Conservation (phyloP, 2,888 invertebrate species). For the Melanostoma mellinum region DNA sequence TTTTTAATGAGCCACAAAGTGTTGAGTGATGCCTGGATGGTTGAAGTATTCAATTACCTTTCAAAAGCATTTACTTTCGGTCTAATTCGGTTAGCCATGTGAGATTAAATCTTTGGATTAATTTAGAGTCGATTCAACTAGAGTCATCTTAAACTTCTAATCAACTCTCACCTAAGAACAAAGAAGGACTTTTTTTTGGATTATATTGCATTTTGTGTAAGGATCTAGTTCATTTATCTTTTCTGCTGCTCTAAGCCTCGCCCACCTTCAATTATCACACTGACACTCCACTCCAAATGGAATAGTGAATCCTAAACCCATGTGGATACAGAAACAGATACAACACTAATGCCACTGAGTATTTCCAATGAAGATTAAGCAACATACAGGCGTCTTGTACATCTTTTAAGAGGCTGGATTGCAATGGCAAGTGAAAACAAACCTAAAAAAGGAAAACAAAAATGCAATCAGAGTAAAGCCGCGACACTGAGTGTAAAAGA, state of each 20-base stretch:
- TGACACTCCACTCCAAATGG: constrained; percentile 37
- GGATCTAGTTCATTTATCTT: background rate
- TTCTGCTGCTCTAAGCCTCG: constrained; percentile 38
- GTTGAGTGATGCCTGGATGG: background rate
- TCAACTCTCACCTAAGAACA: too few species aligned
- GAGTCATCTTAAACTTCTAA: too few species aligned
- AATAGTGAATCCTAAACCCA: constrained; percentile 51
- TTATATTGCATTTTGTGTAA: background rate
- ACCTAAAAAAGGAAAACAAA: constrained; percentile 29
- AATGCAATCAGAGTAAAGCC: constrained; percentile 19
- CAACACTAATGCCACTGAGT: constrained; percentile 31
- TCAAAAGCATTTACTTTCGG: too few species aligned
- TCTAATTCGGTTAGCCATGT: too few species aligned
- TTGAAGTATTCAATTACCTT: too few species aligned
- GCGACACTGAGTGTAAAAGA: background rate
- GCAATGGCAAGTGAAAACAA: constrained; percentile 24
- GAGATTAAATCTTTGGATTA: too few species aligned
- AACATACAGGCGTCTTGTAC: constrained; percentile 11
- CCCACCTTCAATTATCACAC: constrained; percentile 62
- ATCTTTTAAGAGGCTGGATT: constrained; percentile 49
- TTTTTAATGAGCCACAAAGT: background rate
- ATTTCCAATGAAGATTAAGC: constrained; percentile 9
- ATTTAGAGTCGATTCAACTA: too few species aligned
- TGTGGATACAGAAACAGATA: constrained; percentile 34
- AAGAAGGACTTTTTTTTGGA: background rate